These are phyloP conservation scores for Meteorus sp. DNA, from an alignment of 1,140 invertebrate genomes.

Conservation along the genomic window DNA sequence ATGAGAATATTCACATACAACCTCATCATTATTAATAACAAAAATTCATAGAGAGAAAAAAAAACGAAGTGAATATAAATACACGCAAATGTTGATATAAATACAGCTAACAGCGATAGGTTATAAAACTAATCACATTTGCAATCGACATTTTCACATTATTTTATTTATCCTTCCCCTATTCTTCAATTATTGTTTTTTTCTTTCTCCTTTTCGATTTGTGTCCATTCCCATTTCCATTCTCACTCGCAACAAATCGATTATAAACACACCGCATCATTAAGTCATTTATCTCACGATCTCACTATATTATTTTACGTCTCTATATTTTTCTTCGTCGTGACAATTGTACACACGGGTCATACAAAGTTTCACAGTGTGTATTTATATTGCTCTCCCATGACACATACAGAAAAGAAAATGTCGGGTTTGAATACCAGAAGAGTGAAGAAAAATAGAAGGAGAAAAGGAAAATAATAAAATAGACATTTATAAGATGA, in stretches of 20 bases:
- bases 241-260: not conserved
- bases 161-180: not conserved
- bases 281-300: constrained; percentile 19
- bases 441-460: too few relatives aligned
- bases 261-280: not conserved
- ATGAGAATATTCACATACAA: not conserved
- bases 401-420: too few relatives aligned
- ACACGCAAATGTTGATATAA: not conserved
- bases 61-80: not conserved
- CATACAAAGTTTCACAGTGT: too few relatives aligned
- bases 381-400: too few relatives aligned
- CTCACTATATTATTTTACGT: constrained; percentile 8
- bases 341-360: too few relatives aligned
- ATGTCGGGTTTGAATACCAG: too few relatives aligned
- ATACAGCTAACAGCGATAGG: not conserved
- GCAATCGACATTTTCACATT: constrained; percentile 24
- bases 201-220: not conserved
- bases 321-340: not conserved
- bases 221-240: not conserved
- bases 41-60: too few relatives aligned
- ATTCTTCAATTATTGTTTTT: not conserved
- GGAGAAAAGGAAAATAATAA: too few relatives aligned
- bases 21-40: too few relatives aligned
- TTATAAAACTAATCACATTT: constrained; percentile 27
- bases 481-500: too few relatives aligned